Evolutionary conservation across 64 coral and sea anemone species (phyloP).

Genomic region (Trachythela sp.): DNA sequence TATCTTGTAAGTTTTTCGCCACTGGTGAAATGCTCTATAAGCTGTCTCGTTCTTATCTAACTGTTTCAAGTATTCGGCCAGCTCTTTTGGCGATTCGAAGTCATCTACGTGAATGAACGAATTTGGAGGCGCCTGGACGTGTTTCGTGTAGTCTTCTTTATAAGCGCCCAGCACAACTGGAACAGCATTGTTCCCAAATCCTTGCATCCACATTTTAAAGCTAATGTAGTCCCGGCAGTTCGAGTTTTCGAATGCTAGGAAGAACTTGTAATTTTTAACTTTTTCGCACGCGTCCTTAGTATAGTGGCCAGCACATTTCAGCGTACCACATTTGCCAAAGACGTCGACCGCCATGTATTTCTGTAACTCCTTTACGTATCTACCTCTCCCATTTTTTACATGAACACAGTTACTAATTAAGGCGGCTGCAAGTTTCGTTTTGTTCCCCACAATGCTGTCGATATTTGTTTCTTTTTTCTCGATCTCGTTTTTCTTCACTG

Average conservation of each 20-base stretch:
- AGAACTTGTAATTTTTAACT: conserved; percentile 26
- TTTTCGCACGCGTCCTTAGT: neutral
- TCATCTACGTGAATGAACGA: conserved; percentile 36
- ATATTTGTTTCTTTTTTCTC: neutral
- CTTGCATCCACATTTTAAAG: neutral
- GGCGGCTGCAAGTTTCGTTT: conserved; percentile 31
- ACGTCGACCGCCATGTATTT: conserved; percentile 39
- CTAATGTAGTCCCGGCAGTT: conserved; percentile 45
- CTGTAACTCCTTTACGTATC: neutral
- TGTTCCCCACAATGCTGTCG: conserved; percentile 10
- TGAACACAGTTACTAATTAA: conserved; percentile 12
- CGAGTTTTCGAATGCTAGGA: conserved; percentile 37
- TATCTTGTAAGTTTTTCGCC: too few relatives aligned
- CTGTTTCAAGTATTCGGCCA: conserved; percentile 31
- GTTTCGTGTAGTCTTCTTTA: too few relatives aligned
- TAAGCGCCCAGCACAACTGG: too few relatives aligned
- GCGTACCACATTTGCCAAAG: conserved; percentile 9
- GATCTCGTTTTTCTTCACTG: neutral
- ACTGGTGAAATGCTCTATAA: too few relatives aligned
- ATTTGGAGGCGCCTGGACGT: neutral
- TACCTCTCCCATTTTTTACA: neutral
- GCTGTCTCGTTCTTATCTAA: conserved; percentile 19
- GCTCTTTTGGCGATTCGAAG: conserved; percentile 20
- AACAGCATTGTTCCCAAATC: too few relatives aligned
- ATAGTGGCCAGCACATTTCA: neutral